Base-by-base conservation (phyloP, 2,797 vertebrate species). In the Sparidentex hasta region DNA sequence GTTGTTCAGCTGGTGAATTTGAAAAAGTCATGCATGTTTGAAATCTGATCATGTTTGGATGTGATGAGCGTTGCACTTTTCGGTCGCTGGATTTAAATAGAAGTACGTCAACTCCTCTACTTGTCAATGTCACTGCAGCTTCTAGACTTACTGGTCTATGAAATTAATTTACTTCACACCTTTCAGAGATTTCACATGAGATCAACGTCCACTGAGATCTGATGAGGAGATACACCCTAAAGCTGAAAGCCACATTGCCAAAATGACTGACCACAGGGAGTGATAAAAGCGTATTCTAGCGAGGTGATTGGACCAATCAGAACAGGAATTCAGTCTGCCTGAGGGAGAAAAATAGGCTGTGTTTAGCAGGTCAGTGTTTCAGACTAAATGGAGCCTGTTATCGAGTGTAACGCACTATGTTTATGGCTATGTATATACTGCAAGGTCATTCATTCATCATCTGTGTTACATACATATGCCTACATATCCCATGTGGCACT, bases 141-240 rank as follows among this genome's bases (percentile, higher is more conserved):
- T 90, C 77, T 81, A 87, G 81, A 91, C 62, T 88, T 85, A 90
- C 85, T 77, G 71, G 63, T 75, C 80, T 90, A 92, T 92, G 86
- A 92, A 93, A 93, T 92, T 85, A 81, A 91, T 91, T 92, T 87
- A 90, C 82, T 87, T 89, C 91, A 89, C 90, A 91, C 81, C 81
- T 89, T 91, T 92, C 27, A 20, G 51, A 87, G 78, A 85, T 79
- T 90, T 92, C 87, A 90, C 85, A 85, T 74, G 69, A 85, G 80
- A 92, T 91, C 84, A 90, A 73, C 21, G 18, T 89, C 83, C 72
- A 80, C 7, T 74, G 75, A 88, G 79, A 86, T 84, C 73, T 81
- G 76, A 87, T 80, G 67, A 78, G 82, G 83, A 80, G 69, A 89
- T 87, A 79, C 78, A 78, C 72, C 78, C 78, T 71, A 46, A 74